Base-by-base conservation (phyloP, 2,888 invertebrate species). In the Lasioglossum figueresi region DNA sequence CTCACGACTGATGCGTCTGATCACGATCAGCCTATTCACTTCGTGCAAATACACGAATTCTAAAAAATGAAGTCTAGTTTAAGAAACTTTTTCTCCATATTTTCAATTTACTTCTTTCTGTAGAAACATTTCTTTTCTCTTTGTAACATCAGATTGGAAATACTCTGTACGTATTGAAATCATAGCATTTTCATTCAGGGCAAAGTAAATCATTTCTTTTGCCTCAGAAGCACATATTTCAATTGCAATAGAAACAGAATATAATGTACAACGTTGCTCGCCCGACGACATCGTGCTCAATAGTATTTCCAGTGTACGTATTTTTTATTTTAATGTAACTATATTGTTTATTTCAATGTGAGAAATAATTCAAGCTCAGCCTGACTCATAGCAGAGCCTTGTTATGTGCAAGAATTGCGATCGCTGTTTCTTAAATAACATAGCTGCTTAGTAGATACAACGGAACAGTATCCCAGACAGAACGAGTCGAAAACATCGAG, bases 321-420 rank as follows among this genome's bases (percentile, higher is more conserved):
- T 8, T 52, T 52, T 23, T 6, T 23, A 8, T 52, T 23, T 52
- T 8, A 23, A 48, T 19, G 19, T 19, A 19, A 19, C 19, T 48
- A 6, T 48, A 5, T 52, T 23, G 23, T 8, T 23, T 8, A 52
- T 52, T 52, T 52, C 48, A 52, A 23, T 23, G 48, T 52, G 19
- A 5, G 4, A 19, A 45, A 45, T 45, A 45, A 45, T 71, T 40
- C n/a, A 31, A 34, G 2, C 16, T 6, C 12, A n/a, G 34, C 16
- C 56, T 84, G 82, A 86, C 70, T 86, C 86, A 82, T 52, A n/a
- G 45, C 14, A 34, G 19, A 2, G 3, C 2, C 16, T 74, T 40
- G 43, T 72, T 75, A 45, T n/a, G 40, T 16, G 19, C 43, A 40
- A 71, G 48, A 40, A 73, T 37, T 16, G 45, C 16, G 45, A 45